Evolutionary conservation across 1,140 invertebrate genomes (phyloP).

Genomic region (Sycobia sp.): DNA sequence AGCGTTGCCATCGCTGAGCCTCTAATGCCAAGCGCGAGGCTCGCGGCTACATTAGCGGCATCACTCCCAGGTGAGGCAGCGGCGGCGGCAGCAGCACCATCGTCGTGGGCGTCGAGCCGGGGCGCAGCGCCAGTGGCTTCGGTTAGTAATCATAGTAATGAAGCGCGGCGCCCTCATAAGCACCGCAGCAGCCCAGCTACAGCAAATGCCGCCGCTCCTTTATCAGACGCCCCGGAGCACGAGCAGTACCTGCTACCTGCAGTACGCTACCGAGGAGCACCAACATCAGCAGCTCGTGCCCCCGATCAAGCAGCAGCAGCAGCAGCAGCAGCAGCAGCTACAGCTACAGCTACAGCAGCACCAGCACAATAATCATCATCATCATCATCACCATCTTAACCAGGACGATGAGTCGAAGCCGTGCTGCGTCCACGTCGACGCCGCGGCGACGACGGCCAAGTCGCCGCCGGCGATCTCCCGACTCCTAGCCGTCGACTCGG

Average conservation of each 20-base stretch:
- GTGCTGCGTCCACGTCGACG: constrained; percentile 21
- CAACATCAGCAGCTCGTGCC: background rate
- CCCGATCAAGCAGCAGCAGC: constrained; percentile 34
- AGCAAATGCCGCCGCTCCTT: background rate
- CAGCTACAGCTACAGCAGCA: constrained; percentile 35
- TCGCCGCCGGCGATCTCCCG: constrained; percentile 54
- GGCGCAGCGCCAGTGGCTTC: background rate
- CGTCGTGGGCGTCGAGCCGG: too few relatives aligned
- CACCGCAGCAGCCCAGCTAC: background rate
- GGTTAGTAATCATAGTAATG: background rate
- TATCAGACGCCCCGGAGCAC: too few relatives aligned
- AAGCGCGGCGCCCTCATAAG: constrained; percentile 1
- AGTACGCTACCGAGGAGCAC: background rate
- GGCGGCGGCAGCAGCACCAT: background rate
- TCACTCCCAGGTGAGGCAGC: too few relatives aligned
- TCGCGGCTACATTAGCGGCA: too few relatives aligned
- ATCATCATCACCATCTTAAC: constrained; percentile 31
- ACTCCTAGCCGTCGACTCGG: constrained; percentile 63
- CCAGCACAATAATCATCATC: too few relatives aligned
- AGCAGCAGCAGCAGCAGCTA: constrained; percentile 29
- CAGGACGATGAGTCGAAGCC: too few relatives aligned
- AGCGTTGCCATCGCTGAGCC: too few relatives aligned
- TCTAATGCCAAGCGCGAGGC: too few relatives aligned
- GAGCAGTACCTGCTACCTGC: background rate
- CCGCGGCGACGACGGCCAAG: constrained; percentile 38